These are phyloP conservation scores for Natator depressus DNA, from an alignment of 2,113 vertebrate genomes.

Conservation along the genomic window DNA sequence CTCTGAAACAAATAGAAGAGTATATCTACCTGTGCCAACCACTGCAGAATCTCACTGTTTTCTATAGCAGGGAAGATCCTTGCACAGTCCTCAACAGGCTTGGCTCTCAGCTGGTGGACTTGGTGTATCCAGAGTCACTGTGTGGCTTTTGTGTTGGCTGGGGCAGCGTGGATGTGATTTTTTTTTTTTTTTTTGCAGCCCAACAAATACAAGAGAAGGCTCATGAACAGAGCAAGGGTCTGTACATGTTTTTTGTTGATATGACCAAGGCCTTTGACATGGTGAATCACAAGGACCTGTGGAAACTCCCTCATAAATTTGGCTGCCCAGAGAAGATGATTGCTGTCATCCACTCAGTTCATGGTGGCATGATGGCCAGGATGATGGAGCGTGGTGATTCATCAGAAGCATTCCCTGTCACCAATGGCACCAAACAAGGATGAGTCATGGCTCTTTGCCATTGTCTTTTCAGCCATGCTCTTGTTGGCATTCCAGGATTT, in stretches of 20 bases:
- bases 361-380: too few species aligned
- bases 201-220: not conserved
- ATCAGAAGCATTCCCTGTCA: too few species aligned
- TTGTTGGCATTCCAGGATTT: too few species aligned
- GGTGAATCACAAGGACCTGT: not conserved
- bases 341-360: not conserved
- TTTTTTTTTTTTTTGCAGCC: not conserved
- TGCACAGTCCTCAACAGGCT: not conserved
- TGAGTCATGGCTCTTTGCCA: too few species aligned
- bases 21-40: not conserved
- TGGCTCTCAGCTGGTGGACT: not conserved
- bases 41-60: not conserved
- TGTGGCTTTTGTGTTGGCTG: not conserved
- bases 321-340: too few species aligned
- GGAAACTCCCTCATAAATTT: not conserved
- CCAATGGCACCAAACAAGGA: too few species aligned
- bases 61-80: not conserved
- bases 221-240: not conserved
- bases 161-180: not conserved
- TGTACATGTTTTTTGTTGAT: not conserved
- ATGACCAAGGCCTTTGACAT: not conserved
- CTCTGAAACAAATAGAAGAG: not conserved
- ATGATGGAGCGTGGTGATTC: too few species aligned
- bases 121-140: not conserved
- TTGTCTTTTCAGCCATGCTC: too few species aligned